Evolutionary conservation across 2,888 invertebrate species (phyloP).

Genomic region (Xestia rhomboidea): DNA sequence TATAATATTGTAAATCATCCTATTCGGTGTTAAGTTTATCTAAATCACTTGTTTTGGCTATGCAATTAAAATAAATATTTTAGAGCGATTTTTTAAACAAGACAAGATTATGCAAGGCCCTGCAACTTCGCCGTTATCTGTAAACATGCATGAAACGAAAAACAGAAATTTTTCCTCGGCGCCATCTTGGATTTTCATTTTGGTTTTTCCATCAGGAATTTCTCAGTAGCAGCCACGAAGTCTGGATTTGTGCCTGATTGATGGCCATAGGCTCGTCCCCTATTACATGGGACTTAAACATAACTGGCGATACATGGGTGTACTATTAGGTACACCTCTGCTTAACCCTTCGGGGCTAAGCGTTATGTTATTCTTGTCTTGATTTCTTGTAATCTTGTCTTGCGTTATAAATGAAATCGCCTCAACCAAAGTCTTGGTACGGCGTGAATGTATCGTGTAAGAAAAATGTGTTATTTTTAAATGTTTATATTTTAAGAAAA

Average conservation of each 20-base stretch:
- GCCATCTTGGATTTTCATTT: background rate
- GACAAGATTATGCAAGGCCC: constrained; percentile 29
- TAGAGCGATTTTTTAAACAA: constrained; percentile 40
- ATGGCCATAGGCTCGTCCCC: too few relatives aligned
- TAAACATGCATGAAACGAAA: background rate
- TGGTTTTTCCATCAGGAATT: too few relatives aligned
- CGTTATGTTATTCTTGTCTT: background rate
- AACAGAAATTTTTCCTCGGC: background rate
- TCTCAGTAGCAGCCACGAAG: too few relatives aligned
- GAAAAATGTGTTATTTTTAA: constrained; percentile 63
- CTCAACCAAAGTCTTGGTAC: constrained; percentile 60
- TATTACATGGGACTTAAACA: too few relatives aligned
- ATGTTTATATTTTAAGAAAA: constrained; percentile 68
- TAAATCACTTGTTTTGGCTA: constrained; percentile 63
- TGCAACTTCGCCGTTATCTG: background rate
- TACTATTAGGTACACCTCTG: too few relatives aligned
- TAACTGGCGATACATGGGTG: too few relatives aligned
- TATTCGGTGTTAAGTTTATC: constrained; percentile 56
- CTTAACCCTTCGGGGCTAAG: too few relatives aligned
- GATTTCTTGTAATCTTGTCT: constrained; percentile 40
- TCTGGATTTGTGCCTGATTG: too few relatives aligned
- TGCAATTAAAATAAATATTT: constrained; percentile 47
- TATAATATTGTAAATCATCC: constrained; percentile 10
- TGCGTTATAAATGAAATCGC: constrained; percentile 20
- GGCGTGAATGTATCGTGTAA: constrained; percentile 49